Percentiles rank a stretch among this genome's conserved stretches.
Evolutionary conservation across 2,113 vertebrate genomes (phyloP).

Genomic region (Spilogale gracilis): DNA sequence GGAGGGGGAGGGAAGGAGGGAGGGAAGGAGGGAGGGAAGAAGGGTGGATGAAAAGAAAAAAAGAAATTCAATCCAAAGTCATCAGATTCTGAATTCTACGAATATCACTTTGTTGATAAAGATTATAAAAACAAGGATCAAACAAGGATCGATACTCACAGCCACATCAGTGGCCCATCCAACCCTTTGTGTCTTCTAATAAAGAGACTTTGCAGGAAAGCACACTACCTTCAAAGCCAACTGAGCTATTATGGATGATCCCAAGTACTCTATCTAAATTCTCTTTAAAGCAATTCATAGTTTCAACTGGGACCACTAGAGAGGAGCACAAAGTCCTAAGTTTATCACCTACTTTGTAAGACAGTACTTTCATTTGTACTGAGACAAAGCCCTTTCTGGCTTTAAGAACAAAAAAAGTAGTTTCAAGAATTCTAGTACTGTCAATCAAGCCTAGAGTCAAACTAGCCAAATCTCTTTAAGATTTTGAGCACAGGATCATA

Average conservation of each 20-base stretch:
- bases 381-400: neutral
- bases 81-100: conserved; percentile 48
- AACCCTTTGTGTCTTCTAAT: neutral
- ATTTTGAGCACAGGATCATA: neutral
- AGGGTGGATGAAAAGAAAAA: neutral
- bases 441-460: neutral
- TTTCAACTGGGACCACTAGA: neutral
- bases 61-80: conserved; percentile 66
- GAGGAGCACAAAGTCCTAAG: neutral
- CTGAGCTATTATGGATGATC: neutral
- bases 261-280: neutral
- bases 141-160: neutral
- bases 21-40: neutral
- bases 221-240: neutral
- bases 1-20: neutral
- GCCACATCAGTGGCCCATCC: neutral
- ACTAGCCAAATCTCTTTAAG: conserved; percentile 24
- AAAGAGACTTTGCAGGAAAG: neutral
- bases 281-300: neutral
- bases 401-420: conserved; percentile 22
- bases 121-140: conserved; percentile 33
- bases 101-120: conserved; percentile 10
- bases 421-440: conserved; percentile 41
- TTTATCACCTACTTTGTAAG: neutral
- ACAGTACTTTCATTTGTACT: neutral